phyloP scores from a whole-genome alignment of 2,113 vertebrate genomes.

The Thermophis baileyi region DNA sequence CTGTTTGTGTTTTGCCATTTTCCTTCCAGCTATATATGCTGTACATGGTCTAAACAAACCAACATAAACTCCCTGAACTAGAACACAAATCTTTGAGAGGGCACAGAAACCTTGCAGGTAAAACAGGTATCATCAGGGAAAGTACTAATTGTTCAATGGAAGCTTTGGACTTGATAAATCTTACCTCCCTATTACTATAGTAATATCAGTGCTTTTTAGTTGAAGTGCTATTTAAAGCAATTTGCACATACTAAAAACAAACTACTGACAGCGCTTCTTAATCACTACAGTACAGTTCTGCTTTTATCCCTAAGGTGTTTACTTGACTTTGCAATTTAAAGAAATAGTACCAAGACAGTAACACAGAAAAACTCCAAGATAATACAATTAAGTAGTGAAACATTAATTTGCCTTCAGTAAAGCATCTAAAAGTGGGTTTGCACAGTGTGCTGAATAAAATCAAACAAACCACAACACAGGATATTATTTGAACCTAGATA shows the following conservation, averaged over 20 bases:
- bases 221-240: background rate
- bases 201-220: background rate
- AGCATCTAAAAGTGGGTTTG: background rate
- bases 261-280: background rate
- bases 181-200: background rate
- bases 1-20: background rate
- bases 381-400: background rate
- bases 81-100: background rate
- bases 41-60: background rate
- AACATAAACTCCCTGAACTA: background rate
- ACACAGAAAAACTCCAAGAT: background rate
- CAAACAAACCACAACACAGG: background rate
- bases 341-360: background rate
- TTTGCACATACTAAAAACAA: background rate
- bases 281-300: background rate
- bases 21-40: background rate
- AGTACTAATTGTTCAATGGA: background rate
- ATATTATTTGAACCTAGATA: background rate
- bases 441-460: background rate
- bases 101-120: background rate
- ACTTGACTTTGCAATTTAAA: background rate
- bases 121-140: background rate
- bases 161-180: background rate
- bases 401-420: background rate
- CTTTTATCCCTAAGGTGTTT: background rate